Conservation (phyloP, 2,113 vertebrate genomes). For the Okapia johnstoni region DNA sequence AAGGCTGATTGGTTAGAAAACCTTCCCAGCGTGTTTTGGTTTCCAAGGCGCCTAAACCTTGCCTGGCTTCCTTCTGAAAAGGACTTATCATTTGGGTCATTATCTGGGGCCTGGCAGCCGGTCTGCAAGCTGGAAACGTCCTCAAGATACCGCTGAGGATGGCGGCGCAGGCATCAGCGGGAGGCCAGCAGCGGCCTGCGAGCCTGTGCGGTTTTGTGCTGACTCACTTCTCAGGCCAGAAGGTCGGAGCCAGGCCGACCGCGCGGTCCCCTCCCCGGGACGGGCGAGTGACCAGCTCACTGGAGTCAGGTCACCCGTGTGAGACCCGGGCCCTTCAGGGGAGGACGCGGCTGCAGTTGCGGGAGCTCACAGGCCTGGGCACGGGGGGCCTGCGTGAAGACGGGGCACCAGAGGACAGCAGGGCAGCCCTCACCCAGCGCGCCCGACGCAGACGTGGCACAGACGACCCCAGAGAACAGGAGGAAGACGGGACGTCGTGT, state of each 20-base stretch:
- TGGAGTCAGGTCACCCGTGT: accelerated
- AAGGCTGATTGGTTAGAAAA: neutral
- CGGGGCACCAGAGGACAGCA: neutral
- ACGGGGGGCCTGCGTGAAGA: neutral
- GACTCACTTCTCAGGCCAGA: neutral
- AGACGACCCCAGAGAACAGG: neutral
- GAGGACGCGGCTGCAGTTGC: accelerated
- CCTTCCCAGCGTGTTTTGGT: neutral
- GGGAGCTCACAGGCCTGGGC: neutral
- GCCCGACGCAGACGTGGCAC: neutral
- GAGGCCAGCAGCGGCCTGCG: accelerated
- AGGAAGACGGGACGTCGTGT: neutral
- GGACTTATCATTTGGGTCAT: neutral
- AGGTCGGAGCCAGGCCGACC: accelerated
- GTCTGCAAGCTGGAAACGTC: neutral
- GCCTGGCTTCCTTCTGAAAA: neutral
- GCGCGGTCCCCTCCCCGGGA: accelerated
- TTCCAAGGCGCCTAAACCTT: neutral
- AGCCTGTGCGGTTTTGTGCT: no score
- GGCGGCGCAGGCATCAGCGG: accelerated
- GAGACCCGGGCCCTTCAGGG: neutral
- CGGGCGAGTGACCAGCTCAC: accelerated
- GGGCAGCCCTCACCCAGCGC: neutral
- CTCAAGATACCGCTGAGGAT: accelerated
- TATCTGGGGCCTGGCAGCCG: neutral